A percentile compares a stretch with the other conserved stretches of the same genome.
These are phyloP conservation scores for Coelinius sp. DNA, from an alignment of 2,888 invertebrate species.

Conservation along the genomic window DNA sequence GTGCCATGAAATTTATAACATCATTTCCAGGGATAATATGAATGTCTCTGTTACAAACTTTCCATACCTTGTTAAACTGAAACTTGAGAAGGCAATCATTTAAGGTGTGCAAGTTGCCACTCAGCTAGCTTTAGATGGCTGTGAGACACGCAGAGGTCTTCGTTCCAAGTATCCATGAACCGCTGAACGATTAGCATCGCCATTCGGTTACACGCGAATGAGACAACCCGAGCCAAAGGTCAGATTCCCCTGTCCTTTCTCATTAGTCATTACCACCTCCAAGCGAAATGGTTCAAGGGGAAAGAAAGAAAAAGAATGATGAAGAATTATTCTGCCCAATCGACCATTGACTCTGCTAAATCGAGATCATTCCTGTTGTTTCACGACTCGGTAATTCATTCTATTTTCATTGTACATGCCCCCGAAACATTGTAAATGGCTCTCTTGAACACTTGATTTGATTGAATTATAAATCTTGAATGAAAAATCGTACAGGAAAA, in stretches of 20 bases:
- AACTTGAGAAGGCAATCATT: conserved; percentile 16
- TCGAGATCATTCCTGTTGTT: conserved; percentile 46
- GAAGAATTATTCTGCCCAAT: conserved; percentile 15
- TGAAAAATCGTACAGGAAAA: neutral
- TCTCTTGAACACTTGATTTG: conserved; percentile 20
- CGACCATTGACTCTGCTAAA: conserved; percentile 43
- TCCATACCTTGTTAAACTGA: neutral
- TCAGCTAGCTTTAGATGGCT: conserved; percentile 46
- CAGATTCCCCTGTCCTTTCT: conserved; percentile 50
- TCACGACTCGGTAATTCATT: conserved; percentile 34
- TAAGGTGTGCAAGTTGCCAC: neutral
- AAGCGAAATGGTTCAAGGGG: conserved; percentile 36
- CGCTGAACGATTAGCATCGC: conserved; percentile 65
- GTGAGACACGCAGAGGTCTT: conserved; percentile 53
- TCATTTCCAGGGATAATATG: neutral
- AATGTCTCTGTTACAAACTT: neutral
- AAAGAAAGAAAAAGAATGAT: neutral
- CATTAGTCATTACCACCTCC: conserved; percentile 58
- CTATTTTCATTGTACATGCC: conserved; percentile 21
- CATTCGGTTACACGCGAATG: conserved; percentile 63
- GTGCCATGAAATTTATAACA: neutral
- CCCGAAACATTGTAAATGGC: conserved; percentile 24
- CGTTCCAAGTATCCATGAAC: conserved; percentile 60
- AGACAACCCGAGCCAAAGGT: conserved; percentile 53
- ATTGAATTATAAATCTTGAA: neutral